phyloP scores from a whole-genome alignment of 1,140 invertebrate species.

The Holotrichia oblita region DNA sequence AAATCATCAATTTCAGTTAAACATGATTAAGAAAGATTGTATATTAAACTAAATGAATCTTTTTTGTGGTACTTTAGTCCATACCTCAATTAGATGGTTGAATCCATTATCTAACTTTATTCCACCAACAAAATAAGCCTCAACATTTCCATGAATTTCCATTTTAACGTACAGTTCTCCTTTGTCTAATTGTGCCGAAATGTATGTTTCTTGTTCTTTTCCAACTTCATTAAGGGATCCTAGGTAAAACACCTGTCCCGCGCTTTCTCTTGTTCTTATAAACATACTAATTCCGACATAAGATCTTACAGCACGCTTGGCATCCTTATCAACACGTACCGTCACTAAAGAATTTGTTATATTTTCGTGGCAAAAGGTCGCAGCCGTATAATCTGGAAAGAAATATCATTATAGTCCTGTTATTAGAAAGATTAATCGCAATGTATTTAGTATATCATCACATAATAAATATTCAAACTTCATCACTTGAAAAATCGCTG shows the following conservation, averaged over 20 bases:
- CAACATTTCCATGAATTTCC: conserved; percentile 81
- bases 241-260: conserved; percentile 89
- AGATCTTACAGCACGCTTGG: conserved; percentile 74
- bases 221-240: conserved; percentile 71
- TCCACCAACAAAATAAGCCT: conserved; percentile 82
- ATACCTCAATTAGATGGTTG: conserved; percentile 80
- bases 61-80: neutral
- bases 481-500: too few relatives aligned
- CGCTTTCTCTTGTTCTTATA: conserved; percentile 82
- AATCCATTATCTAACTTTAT: conserved; percentile 86
- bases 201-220: conserved; percentile 69
- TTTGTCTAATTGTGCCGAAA: conserved; percentile 78
- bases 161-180: conserved; percentile 82
- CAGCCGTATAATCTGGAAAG: conserved; percentile 80
- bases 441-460: too few relatives aligned
- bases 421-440: too few relatives aligned
- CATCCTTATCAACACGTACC: conserved; percentile 74
- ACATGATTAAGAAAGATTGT: too few relatives aligned
- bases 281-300: conserved; percentile 94
- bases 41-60: too few relatives aligned
- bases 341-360: conserved; percentile 76
- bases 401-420: conserved; percentile 34
- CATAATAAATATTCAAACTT: too few relatives aligned
- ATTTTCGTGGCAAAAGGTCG: conserved; percentile 90
- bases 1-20: too few relatives aligned